Evolutionary conservation across 2,113 vertebrate genomes (phyloP), one percentile per base, ranked within the genome.

Genomic region (Pachyramphus minor): DNA sequence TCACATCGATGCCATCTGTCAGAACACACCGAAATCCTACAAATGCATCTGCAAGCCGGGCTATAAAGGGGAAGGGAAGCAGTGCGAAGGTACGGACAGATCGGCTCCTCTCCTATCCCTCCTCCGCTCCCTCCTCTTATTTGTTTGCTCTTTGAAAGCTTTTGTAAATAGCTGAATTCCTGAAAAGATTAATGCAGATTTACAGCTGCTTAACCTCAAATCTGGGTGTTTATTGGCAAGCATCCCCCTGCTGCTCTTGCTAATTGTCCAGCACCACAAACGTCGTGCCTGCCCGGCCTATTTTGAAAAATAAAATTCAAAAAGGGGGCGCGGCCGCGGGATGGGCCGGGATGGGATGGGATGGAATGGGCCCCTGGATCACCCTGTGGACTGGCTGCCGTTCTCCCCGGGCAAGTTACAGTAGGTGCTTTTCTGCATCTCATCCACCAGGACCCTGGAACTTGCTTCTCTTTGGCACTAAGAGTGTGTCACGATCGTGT

Each of bases 21-120:
- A 99, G 97, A 99, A 99, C 97, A 99, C 99, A 0, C 98, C 98
- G 4, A 99, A 98, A 95, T 99, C 99, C 91, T 99, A 98, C 98
- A 99, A 99, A 96, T 99, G 99, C 97, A 99, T 99, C 96, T 99
- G 99, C 97, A 99, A 99, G 87, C 98, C 99, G 0, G 99, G 99
- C 76, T 99, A 99, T 94, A 99, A 99, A 96, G 99, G 99, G 53
- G 99, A 99, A 78, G 99, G 99, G 64, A 98, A 98, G 77, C 98
- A 99, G 62, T 99, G 99, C 5, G 99, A 99, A 97, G 99, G 99
- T 99, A 98, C 98, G 98, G 76, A 49, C 73, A n/a, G 72, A 67
- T 55, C 42, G 18, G 52, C 56, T 68, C 12, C 62, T 80, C 87
- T 88, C n/a, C 72, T 31, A 0, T 53, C 68, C 85, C 44, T 62